Base-by-base conservation (phyloP, 23 tunicate genomes). In the Clavelina lepadiformis region DNA sequence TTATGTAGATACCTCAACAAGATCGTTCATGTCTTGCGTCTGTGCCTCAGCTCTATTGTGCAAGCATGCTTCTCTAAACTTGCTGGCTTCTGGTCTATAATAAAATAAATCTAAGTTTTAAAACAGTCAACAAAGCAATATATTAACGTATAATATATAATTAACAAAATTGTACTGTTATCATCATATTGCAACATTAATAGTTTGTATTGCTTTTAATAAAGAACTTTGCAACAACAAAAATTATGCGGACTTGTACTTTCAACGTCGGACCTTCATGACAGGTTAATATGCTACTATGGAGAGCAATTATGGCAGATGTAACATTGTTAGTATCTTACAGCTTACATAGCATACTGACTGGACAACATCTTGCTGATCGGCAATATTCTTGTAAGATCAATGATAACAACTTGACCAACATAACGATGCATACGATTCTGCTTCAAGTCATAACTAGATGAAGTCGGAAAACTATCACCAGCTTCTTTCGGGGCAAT, bases 271-370 rank as follows among this genome's bases (percentile, higher is more conserved):
- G n/a, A n/a, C n/a, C n/a, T n/a, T n/a, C n/a, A n/a, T n/a, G n/a
- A n/a, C n/a, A n/a, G n/a, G n/a, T n/a, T n/a, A n/a, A n/a, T n/a
- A n/a, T n/a, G n/a, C n/a, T n/a, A n/a, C n/a, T n/a, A n/a, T n/a
- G n/a, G n/a, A n/a, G n/a, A n/a, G n/a, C n/a, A n/a, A n/a, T n/a
- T n/a, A n/a, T n/a, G n/a, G n/a, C n/a, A n/a, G n/a, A n/a, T n/a
- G n/a, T n/a, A n/a, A n/a, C n/a, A n/a, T n/a, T n/a, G n/a, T n/a
- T n/a, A n/a, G n/a, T n/a, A n/a, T n/a, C n/a, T n/a, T n/a, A n/a
- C n/a, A n/a, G n/a, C 95, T 78, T 56, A 86, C 95, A 86, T 73
- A 4, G 67, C 50, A 33, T 86, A 86, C 47, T 77, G 56, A 24
- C 29, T 33, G 0, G 95, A 85, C 19, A 86, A 41, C 13, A 21